Percentiles rank a stretch among this genome's conserved stretches.
Evolutionary conservation across 2,888 invertebrate genomes (phyloP).

Genomic region (Phragmatobia fuliginosa): DNA sequence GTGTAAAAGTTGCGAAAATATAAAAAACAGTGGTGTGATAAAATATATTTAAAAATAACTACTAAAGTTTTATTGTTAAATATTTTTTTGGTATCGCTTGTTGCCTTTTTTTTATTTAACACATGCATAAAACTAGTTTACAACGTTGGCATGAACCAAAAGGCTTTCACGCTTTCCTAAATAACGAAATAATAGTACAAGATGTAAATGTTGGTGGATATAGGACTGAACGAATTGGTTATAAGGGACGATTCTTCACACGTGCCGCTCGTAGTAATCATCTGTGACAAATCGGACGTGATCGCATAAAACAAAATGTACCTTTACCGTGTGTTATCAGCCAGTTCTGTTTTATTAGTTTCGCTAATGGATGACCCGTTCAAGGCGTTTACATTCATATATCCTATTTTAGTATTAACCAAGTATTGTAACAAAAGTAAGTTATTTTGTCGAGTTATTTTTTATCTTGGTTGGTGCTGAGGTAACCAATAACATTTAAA

Average conservation of each 20-base stretch:
- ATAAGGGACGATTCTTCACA: conserved; percentile 40
- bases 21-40: no score
- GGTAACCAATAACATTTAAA: background rate
- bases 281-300: conserved; percentile 43
- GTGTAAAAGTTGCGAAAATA: no score
- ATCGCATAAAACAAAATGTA: conserved; percentile 31
- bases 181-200: conserved; percentile 17
- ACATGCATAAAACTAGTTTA: background rate
- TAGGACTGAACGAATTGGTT: conserved; percentile 44
- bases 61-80: no score
- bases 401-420: no score
- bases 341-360: background rate
- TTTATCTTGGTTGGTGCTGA: no score
- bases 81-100: no score
- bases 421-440: no score
- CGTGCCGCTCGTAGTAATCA: conserved; percentile 48
- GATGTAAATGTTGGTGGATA: conserved; percentile 27
- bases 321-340: conserved; percentile 13
- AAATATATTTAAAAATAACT: no score
- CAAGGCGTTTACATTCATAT: background rate
- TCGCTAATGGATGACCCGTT: background rate
- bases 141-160: background rate
- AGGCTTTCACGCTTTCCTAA: conserved; percentile 13
- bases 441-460: background rate
- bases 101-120: no score